Evolutionary conservation across 2,888 invertebrate species (phyloP).

Genomic region (Carterocephalus palaemon): DNA sequence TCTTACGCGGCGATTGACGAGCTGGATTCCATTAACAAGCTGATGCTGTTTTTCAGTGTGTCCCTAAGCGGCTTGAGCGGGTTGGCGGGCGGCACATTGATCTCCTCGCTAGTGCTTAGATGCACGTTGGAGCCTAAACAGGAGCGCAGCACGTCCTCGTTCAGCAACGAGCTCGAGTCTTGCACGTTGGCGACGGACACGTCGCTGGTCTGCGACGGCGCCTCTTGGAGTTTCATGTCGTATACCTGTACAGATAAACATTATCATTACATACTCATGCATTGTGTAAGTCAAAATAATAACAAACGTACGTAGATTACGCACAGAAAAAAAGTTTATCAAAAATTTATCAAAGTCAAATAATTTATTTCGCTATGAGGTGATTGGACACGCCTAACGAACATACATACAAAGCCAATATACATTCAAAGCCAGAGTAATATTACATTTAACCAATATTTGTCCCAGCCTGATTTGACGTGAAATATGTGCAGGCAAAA

Average conservation of each 20-base stretch:
- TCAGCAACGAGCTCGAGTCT: slow-evolving; percentile 46
- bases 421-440: too few relatives aligned
- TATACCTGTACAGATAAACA: slow-evolving; percentile 45
- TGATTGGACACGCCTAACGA: too few relatives aligned
- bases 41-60: slow-evolving; percentile 68
- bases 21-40: slow-evolving; percentile 61
- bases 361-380: too few relatives aligned
- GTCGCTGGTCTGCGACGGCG: slow-evolving; percentile 53
- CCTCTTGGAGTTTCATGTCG: slow-evolving; percentile 65
- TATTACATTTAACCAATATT: too few relatives aligned
- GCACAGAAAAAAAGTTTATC: too few relatives aligned
- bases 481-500: too few relatives aligned
- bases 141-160: slow-evolving; percentile 51
- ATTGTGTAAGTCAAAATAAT: too few relatives aligned
- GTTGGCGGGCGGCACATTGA: slow-evolving; percentile 56
- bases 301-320: too few relatives aligned
- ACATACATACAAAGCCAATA: too few relatives aligned
- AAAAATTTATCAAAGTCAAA: too few relatives aligned
- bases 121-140: slow-evolving; percentile 66
- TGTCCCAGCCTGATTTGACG: too few relatives aligned
- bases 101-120: slow-evolving; percentile 62
- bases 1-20: slow-evolving; percentile 52
- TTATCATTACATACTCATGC: not conserved
- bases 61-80: slow-evolving; percentile 66
- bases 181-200: slow-evolving; percentile 36